These are phyloP conservation scores for Osmerus mordax DNA, from an alignment of 2,113 vertebrate genomes.

Conservation along the genomic window DNA sequence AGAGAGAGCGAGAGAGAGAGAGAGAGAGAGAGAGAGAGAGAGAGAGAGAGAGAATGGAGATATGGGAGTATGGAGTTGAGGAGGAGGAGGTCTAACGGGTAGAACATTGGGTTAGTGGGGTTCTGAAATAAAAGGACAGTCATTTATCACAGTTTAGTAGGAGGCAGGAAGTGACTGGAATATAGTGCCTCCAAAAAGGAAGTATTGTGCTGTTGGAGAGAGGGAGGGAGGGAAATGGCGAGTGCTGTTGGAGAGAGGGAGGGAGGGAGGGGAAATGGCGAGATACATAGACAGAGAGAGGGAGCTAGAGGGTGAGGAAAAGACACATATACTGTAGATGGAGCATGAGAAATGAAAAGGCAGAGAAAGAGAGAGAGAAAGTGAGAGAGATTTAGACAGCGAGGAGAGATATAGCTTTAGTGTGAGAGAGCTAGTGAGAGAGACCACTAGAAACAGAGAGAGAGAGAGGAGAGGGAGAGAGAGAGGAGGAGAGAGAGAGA, in stretches of 20 bases:
- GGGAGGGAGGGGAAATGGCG: not conserved
- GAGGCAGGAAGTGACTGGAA: slow-evolving; percentile 19
- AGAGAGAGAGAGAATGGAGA: slow-evolving; percentile 11
- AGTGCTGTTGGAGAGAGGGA: not conserved
- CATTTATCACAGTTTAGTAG: slow-evolving; percentile 29
- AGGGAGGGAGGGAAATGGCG: not conserved
- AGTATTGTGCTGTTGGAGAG: not conserved
- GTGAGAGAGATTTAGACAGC: not conserved
- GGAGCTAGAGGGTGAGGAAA: not conserved
- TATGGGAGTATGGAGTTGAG: slow-evolving; percentile 6
- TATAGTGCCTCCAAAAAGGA: slow-evolving; percentile 27
- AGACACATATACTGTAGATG: slow-evolving; percentile 16
- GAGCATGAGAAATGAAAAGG: slow-evolving; percentile 12
- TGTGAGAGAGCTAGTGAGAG: slow-evolving; percentile 1
- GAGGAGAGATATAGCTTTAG: not conserved
- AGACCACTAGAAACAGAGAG: not conserved
- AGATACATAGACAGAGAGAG: not conserved
- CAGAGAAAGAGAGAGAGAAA: slow-evolving; percentile 10
- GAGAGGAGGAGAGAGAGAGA: no score
- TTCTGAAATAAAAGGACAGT: slow-evolving; percentile 33
- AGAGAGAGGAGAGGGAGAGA: no score
- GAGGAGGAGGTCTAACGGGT: not conserved
- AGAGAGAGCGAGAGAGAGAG: not conserved
- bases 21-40: not conserved
- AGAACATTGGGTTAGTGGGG: slow-evolving; percentile 21